These are phyloP conservation scores for Papilio dardanus DNA, from an alignment of 1,140 invertebrate species.

Conservation along the genomic window DNA sequence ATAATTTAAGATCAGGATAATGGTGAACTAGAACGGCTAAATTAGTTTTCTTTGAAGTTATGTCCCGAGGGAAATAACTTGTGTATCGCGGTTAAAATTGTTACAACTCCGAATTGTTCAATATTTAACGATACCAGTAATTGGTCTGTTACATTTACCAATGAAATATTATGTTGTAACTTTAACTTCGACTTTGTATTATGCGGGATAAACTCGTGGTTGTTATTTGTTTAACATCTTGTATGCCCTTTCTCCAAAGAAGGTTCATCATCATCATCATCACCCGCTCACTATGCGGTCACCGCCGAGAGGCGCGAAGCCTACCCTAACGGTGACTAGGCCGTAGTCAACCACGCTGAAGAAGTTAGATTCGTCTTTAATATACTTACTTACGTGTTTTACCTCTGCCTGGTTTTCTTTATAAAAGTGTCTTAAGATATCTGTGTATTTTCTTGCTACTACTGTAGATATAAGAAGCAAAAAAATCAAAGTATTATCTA, in stretches of 20 bases:
- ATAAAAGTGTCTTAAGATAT: neutral
- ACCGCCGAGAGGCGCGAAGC: too few relatives aligned
- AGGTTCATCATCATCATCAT: too few relatives aligned
- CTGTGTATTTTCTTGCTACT: neutral
- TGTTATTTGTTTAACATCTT: too few relatives aligned
- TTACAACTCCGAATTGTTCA: conserved; percentile 9
- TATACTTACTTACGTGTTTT: neutral
- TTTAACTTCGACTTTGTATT: neutral
- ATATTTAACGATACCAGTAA: conserved; percentile 10
- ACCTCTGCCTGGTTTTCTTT: neutral
- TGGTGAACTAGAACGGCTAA: conserved; percentile 1
- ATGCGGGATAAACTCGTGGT: neutral
- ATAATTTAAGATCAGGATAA: conserved; percentile 19
- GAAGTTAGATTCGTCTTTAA: too few relatives aligned
- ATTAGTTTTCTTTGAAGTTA: conserved; percentile 24
- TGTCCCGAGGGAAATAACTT: conserved; percentile 16
- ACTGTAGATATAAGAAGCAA: neutral
- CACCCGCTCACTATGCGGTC: too few relatives aligned
- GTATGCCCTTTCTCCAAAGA: too few relatives aligned
- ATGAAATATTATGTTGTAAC: neutral
- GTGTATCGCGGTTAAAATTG: neutral
- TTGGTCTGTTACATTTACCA: neutral
- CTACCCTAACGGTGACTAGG: too few relatives aligned
- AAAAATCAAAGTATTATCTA: neutral
- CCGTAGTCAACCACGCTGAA: too few relatives aligned